Percentiles rank a stretch among this genome's conserved stretches.
Evolutionary conservation across 2,888 invertebrate genomes (phyloP).

Genomic region (Drosophila gaucha): DNA sequence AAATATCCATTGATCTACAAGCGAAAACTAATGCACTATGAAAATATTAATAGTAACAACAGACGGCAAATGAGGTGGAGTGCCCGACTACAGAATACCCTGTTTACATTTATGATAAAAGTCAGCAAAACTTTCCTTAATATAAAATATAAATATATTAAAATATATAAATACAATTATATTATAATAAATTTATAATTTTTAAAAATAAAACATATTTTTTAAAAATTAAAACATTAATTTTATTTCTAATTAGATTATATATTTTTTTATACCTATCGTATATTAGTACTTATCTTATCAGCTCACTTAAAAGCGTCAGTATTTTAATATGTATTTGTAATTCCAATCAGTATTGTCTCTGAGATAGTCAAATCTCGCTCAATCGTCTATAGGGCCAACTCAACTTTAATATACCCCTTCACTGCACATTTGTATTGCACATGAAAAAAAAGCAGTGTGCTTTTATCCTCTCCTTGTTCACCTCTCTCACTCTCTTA

Average conservation of each 20-base stretch:
- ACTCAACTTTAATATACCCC: background rate
- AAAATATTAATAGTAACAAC: background rate
- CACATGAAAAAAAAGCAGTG: background rate
- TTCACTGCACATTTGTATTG: background rate
- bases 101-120: background rate
- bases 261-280: background rate
- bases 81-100: background rate
- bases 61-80: no score
- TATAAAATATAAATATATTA: background rate
- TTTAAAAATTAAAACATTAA: no score
- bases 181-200: no score
- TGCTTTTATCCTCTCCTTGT: background rate
- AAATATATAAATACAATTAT: background rate
- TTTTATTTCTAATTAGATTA: background rate
- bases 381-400: background rate
- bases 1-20: conserved; percentile 11
- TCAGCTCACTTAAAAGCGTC: no score
- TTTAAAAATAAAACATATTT: no score
- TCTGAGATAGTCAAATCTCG: background rate
- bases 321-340: no score
- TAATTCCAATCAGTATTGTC: background rate
- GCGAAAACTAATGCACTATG: background rate
- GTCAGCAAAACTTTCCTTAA: background rate
- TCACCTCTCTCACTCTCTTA: background rate
- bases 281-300: no score